Conservation (phyloP, 2,113 vertebrate species). For the Mobula birostris region DNA sequence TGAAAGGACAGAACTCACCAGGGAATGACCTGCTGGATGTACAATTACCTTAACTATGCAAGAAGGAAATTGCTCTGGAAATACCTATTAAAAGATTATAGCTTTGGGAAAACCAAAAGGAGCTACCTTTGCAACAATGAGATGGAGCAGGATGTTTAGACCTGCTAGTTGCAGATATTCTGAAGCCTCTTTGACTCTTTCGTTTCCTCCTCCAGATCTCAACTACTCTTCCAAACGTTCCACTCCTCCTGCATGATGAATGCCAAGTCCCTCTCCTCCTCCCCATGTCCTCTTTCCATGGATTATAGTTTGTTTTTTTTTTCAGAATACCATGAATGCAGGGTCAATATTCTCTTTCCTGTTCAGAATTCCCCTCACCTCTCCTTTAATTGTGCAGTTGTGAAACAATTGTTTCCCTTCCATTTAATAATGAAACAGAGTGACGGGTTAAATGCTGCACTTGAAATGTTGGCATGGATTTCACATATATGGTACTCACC, state of each 20-base stretch:
- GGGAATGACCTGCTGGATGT: not conserved
- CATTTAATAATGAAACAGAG: not conserved
- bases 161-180: not conserved
- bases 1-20: not conserved
- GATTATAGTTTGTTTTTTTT: not conserved
- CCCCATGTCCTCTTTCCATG: not conserved
- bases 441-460: too few relatives aligned
- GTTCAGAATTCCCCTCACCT: not conserved
- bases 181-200: too few relatives aligned
- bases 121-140: not conserved
- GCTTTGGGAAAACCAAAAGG: not conserved
- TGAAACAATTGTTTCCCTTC: not conserved
- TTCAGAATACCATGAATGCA: not conserved
- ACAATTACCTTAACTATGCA: not conserved
- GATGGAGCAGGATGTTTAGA: not conserved
- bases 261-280: too few relatives aligned
- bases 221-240: too few relatives aligned
- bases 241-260: too few relatives aligned
- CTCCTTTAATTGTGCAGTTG: not conserved
- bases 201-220: too few relatives aligned
- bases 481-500: too few relatives aligned
- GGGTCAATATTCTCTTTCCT: not conserved
- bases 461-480: too few relatives aligned
- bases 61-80: not conserved
- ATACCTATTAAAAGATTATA: not conserved